phyloP scores from a whole-genome alignment of 2,113 vertebrate genomes.

The Beaufortia kweichowensis region DNA sequence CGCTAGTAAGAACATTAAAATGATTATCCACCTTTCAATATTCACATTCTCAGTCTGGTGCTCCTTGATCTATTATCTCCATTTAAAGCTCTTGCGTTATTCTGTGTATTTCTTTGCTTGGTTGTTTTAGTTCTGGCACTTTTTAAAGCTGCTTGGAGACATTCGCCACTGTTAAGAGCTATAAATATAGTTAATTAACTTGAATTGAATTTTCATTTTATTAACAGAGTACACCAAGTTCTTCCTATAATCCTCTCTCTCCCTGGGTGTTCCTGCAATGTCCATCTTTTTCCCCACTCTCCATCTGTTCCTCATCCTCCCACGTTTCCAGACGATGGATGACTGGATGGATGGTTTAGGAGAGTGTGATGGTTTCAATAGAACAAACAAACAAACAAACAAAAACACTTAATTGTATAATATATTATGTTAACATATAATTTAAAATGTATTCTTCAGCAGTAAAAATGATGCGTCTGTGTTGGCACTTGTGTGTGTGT shows the following conservation, averaged over 20 bases:
- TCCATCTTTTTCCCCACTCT: slow-evolving; percentile 21
- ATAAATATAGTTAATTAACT: slow-evolving; percentile 30
- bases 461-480: background rate
- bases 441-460: no score
- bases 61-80: no score
- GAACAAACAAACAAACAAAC: background rate
- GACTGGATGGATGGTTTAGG: slow-evolving; percentile 3
- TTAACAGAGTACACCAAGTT: background rate
- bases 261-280: slow-evolving; percentile 32
- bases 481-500: slow-evolving; percentile 16
- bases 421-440: background rate
- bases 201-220: background rate
- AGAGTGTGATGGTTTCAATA: slow-evolving; percentile 6
- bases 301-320: slow-evolving; percentile 31
- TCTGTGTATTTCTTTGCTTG: no score
- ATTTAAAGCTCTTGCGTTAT: no score
- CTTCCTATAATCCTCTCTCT: slow-evolving; percentile 11
- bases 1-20: no score
- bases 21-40: no score
- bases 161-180: slow-evolving; percentile 1
- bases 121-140: no score
- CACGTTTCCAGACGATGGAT: slow-evolving; percentile 8
- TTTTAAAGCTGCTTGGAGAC: slow-evolving; percentile 11
- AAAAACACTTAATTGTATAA: background rate
- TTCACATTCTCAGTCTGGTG: no score